A percentile compares a stretch with the other conserved stretches of the same genome.
Conservation (phyloP, 2,113 vertebrate species). For the Odocoileus virginianus region DNA sequence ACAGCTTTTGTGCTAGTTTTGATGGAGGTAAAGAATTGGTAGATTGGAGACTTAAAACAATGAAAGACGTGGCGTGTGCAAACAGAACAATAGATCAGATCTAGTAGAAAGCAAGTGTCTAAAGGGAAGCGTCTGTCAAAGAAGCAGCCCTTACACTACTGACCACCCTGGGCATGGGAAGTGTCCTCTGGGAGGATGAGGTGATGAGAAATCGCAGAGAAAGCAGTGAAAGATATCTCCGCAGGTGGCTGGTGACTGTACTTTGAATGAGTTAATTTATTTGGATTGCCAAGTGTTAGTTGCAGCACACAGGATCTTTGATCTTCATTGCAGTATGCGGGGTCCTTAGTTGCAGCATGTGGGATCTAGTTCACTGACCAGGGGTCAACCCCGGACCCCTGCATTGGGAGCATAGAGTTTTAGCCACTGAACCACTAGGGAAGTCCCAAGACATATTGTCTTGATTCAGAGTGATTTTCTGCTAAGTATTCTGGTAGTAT, state of each 20-base stretch:
- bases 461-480: not conserved
- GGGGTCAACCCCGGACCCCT: not conserved
- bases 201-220: not conserved
- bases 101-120: not conserved
- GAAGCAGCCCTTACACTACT: not conserved
- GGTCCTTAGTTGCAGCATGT: not conserved
- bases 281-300: not conserved
- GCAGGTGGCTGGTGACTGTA: not conserved
- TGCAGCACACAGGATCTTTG: not conserved
- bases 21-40: not conserved
- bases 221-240: not conserved
- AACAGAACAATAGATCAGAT: not conserved
- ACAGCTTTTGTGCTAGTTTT: not conserved
- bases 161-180: accelerated
- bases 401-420: not conserved
- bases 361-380: not conserved
- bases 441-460: not conserved
- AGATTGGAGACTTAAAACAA: not conserved
- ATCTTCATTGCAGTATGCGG: not conserved
- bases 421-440: not conserved
- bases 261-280: not conserved
- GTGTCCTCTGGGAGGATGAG: not conserved
- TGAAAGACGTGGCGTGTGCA: not conserved
- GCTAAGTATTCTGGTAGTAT: not conserved
- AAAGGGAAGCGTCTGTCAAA: not conserved